These are phyloP conservation scores for Echinometra lucunter DNA, from an alignment of 53 echinoderm and acorn worm species.

Conservation along the genomic window DNA sequence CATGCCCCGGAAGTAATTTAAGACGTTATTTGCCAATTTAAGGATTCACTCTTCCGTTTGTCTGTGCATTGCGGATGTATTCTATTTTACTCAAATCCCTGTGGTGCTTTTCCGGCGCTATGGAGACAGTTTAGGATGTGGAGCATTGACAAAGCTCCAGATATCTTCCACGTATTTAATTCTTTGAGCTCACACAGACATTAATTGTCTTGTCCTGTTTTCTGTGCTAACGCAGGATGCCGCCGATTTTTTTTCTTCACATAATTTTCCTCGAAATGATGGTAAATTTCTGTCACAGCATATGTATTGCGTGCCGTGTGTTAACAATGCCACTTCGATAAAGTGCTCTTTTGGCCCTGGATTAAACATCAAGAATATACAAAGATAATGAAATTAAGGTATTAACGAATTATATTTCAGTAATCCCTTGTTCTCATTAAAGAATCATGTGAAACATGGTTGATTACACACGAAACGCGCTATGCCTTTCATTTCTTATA, in stretches of 20 bases:
- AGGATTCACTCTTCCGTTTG: slow-evolving; percentile 58
- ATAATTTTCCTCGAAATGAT: background rate
- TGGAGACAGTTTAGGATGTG: slow-evolving; percentile 34
- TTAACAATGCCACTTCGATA: background rate
- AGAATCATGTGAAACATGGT: too few species aligned
- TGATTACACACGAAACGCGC: too few species aligned
- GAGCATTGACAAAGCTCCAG: slow-evolving; percentile 36
- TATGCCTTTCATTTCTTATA: too few species aligned
- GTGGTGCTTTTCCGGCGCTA: slow-evolving; percentile 38
- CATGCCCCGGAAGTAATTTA: slow-evolving; percentile 55
- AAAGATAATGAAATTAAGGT: too few species aligned
- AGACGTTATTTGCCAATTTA: slow-evolving; percentile 60
- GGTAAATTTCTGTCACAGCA: background rate
- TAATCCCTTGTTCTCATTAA: too few species aligned
- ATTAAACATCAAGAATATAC: too few species aligned
- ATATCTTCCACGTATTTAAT: slow-evolving; percentile 5
- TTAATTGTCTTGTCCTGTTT: slow-evolving; percentile 49
- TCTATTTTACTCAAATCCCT: slow-evolving; percentile 48
- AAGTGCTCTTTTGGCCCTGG: too few species aligned
- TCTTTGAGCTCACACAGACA: slow-evolving; percentile 10
- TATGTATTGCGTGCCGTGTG: background rate
- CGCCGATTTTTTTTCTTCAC: too few species aligned
- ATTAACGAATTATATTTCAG: too few species aligned
- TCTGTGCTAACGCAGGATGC: background rate
- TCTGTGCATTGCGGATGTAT: slow-evolving; percentile 61